phyloP scores from a whole-genome alignment of 2,113 vertebrate genomes.

The Cyprinus carpio region DNA sequence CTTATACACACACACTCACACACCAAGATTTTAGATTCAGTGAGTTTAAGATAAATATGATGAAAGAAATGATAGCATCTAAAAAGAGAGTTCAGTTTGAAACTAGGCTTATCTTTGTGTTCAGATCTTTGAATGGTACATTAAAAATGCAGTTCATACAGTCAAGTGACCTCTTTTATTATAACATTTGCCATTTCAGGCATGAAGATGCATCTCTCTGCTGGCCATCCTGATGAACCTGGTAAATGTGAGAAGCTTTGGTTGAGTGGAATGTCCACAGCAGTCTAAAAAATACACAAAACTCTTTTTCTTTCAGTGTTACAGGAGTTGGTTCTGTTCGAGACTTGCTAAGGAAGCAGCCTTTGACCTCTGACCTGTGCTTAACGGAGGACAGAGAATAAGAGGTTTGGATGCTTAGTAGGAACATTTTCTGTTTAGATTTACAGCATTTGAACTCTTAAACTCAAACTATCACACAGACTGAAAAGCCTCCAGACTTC shows the following conservation, averaged over 20 bases:
- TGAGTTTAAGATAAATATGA: constrained; percentile 69
- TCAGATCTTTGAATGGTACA: neutral
- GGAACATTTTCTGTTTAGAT: neutral
- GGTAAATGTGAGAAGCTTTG: constrained; percentile 85
- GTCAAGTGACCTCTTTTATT: neutral
- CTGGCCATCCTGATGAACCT: constrained; percentile 84
- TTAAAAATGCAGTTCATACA: neutral
- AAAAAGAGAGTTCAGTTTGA: neutral
- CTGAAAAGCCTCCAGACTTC: neutral
- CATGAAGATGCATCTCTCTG: constrained; percentile 78
- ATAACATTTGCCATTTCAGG: constrained; percentile 66
- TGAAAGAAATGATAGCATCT: neutral
- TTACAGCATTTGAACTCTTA: neutral
- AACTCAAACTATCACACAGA: neutral
- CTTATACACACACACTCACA: constrained; percentile 86
- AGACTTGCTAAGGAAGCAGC: constrained; percentile 81
- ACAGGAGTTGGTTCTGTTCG: constrained; percentile 78
- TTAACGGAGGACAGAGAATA: neutral
- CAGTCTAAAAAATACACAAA: neutral
- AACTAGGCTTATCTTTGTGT: neutral
- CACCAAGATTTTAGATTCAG: constrained; percentile 83
- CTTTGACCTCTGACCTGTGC: constrained; percentile 66
- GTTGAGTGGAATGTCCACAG: constrained; percentile 66
- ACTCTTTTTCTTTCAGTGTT: constrained; percentile 73
- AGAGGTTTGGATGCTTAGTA: neutral